Percentiles rank a stretch among this genome's conserved stretches.
These are phyloP conservation scores for Manis javanica DNA, from an alignment of 2,797 vertebrate species.

Conservation along the genomic window DNA sequence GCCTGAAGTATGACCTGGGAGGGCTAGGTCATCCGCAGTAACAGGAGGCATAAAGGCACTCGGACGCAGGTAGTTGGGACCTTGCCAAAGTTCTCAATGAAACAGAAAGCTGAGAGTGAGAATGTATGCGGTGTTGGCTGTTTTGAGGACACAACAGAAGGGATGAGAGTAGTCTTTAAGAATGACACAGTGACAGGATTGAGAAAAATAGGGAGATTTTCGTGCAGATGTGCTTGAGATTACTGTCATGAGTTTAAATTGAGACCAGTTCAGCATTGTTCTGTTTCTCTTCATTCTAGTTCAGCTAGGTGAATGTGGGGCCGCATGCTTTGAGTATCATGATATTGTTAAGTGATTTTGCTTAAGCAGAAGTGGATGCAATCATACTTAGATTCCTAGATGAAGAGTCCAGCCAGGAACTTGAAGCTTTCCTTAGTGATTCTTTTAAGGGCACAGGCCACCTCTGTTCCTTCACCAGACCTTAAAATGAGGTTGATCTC, in stretches of 20 bases:
- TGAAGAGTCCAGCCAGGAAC: neutral
- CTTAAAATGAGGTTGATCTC: neutral
- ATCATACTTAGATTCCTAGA: neutral
- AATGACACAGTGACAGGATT: neutral
- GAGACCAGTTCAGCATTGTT: neutral
- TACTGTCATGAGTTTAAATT: neutral
- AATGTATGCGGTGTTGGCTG: neutral
- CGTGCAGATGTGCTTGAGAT: neutral
- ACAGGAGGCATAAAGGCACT: neutral
- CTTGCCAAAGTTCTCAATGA: neutral
- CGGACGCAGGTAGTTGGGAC: neutral
- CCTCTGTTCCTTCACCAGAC: neutral
- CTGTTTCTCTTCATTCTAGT: neutral
- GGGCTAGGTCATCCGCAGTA: neutral
- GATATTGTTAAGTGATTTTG: neutral
- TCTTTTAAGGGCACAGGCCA: neutral
- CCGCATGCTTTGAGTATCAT: neutral
- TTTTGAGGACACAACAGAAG: neutral
- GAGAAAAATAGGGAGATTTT: neutral
- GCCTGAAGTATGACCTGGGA: neutral
- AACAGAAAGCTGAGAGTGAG: neutral
- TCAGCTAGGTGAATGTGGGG: too few species aligned
- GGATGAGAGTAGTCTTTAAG: neutral
- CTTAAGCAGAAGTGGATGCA: neutral
- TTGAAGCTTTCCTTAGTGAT: neutral